Conservation (phyloP, 2,797 vertebrate species). For the Antrozous pallidus region DNA sequence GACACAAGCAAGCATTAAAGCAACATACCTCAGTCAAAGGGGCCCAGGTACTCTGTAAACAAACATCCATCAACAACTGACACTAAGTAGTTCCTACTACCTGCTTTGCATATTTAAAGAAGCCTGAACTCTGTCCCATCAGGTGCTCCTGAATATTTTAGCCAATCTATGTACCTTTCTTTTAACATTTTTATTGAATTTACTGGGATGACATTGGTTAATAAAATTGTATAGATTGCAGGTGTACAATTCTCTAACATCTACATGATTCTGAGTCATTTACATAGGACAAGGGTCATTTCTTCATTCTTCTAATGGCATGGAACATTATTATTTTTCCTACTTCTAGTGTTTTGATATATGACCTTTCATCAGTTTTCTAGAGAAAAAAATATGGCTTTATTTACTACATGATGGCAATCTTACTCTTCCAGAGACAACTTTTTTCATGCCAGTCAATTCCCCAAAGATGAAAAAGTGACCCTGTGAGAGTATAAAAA, state of each 20-base stretch:
- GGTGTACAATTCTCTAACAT: background rate
- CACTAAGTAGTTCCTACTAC: background rate
- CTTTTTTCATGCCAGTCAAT: conserved; percentile 28
- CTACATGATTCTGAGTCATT: background rate
- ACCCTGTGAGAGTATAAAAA: conserved; percentile 59
- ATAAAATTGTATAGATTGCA: background rate
- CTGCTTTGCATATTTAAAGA: background rate
- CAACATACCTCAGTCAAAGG: background rate
- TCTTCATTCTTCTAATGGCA: background rate
- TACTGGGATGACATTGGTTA: background rate
- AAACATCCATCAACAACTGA: background rate
- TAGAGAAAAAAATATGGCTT: conserved; percentile 32
- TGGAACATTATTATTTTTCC: background rate
- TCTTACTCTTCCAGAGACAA: conserved; percentile 17
- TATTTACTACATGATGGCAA: conserved; percentile 22
- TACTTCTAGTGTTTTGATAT: conserved; percentile 29
- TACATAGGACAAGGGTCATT: conserved; percentile 18
- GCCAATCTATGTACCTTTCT: background rate
- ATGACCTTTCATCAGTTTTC: background rate
- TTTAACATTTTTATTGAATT: background rate
- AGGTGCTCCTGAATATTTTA: background rate
- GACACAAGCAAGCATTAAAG: background rate
- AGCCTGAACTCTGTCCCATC: background rate
- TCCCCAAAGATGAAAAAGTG: conserved; percentile 57
- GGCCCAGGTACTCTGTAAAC: background rate